Evolutionary conservation across 2,797 vertebrate species (phyloP).

Genomic region (Buphagus erythrorhynchus): DNA sequence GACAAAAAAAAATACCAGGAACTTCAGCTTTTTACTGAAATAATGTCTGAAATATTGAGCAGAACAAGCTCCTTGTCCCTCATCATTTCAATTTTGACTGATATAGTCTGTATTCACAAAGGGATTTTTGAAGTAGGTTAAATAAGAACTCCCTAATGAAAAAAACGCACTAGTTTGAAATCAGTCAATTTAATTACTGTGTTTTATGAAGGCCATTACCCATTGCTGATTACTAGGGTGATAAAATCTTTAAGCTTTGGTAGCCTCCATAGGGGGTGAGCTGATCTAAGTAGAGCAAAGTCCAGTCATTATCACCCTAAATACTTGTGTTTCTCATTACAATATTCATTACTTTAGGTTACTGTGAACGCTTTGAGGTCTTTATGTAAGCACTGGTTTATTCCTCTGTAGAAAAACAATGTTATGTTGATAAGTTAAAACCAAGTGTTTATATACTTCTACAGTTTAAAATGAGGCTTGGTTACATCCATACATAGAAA

Average conservation of each 20-base stretch:
- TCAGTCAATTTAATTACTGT: constrained; percentile 71
- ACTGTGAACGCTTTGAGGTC: constrained; percentile 40
- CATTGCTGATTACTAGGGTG: constrained; percentile 66
- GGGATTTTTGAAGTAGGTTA: constrained; percentile 60
- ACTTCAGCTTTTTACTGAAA: constrained; percentile 14
- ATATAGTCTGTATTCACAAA: constrained; percentile 40
- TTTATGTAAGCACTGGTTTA: constrained; percentile 38
- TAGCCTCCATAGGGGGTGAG: constrained; percentile 65
- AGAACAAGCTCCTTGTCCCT: neutral
- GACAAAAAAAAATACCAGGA: neutral
- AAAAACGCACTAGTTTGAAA: constrained; percentile 74
- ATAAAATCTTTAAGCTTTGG: constrained; percentile 68
- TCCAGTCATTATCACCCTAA: constrained; percentile 70
- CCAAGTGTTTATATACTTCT: neutral
- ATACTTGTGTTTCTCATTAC: constrained; percentile 78
- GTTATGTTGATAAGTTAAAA: constrained; percentile 8
- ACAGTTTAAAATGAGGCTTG: neutral
- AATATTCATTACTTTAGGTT: constrained; percentile 67
- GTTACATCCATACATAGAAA: neutral
- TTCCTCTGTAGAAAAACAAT: constrained; percentile 5
- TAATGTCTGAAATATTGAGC: neutral
- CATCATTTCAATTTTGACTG: constrained; percentile 3
- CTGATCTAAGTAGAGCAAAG: constrained; percentile 57
- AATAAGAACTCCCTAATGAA: constrained; percentile 64
- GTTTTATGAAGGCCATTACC: constrained; percentile 73